These are phyloP conservation scores for Odontomyia ornata DNA, from an alignment of 2,888 invertebrate species.

Conservation along the genomic window DNA sequence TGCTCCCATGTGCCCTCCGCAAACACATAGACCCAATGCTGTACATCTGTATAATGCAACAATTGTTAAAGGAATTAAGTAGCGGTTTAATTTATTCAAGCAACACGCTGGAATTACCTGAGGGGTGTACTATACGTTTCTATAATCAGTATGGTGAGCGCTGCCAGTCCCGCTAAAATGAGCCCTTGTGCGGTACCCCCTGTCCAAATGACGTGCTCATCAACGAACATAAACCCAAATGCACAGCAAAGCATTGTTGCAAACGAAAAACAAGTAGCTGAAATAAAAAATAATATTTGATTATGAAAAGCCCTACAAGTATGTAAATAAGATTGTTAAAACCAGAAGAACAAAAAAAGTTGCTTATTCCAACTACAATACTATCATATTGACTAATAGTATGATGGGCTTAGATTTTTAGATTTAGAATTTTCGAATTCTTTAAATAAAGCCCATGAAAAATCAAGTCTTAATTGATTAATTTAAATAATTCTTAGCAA, in stretches of 20 bases:
- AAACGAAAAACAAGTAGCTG: conserved; percentile 51
- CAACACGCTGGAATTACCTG: conserved; percentile 51
- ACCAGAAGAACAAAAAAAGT: too few species aligned
- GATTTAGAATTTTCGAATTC: too few species aligned
- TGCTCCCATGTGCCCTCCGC: conserved; percentile 51
- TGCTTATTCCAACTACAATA: too few species aligned
- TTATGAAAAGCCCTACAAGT: too few species aligned
- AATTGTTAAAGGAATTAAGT: background rate
- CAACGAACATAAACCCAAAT: conserved; percentile 51
- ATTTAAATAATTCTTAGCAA: too few species aligned
- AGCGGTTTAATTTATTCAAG: background rate
- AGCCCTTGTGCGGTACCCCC: conserved; percentile 53
- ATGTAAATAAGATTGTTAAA: too few species aligned
- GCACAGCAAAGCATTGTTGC: conserved; percentile 51
- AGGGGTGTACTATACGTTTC: conserved; percentile 52
- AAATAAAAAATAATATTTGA: too few species aligned
- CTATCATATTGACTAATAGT: too few species aligned
- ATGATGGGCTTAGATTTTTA: too few species aligned
- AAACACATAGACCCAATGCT: conserved; percentile 52
- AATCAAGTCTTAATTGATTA: too few species aligned
- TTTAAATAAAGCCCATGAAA: too few species aligned
- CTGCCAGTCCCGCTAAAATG: conserved; percentile 51
- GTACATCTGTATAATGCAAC: conserved; percentile 50
- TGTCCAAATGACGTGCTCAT: conserved; percentile 52
- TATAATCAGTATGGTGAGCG: conserved; percentile 51